Percentiles rank a stretch among this genome's conserved stretches.
phyloP scores from a whole-genome alignment of 2,113 vertebrate species.

The Arenaria interpres region DNA sequence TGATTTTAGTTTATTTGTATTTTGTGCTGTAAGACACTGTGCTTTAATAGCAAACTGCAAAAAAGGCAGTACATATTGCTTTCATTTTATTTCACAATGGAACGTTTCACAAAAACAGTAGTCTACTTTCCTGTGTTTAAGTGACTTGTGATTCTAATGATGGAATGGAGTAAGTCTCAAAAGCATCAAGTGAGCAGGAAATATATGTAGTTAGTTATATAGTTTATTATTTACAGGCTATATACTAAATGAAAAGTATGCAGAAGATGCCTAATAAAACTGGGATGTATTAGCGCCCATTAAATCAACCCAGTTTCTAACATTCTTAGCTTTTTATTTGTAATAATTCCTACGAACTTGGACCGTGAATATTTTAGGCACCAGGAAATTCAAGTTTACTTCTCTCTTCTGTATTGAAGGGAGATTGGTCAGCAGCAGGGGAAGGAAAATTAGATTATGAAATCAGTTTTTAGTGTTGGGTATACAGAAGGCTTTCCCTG shows the following conservation, averaged over 20 bases:
- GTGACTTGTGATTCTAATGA: conserved; percentile 68
- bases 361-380: conserved; percentile 70
- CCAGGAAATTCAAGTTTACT: conserved; percentile 72
- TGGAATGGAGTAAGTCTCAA: conserved; percentile 78
- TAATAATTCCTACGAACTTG: conserved; percentile 48
- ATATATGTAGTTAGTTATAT: conserved; percentile 68
- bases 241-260: conserved; percentile 57
- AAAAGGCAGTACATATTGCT: conserved; percentile 68
- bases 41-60: conserved; percentile 69
- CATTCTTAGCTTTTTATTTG: conserved; percentile 41
- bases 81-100: conserved; percentile 67
- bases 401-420: conserved; percentile 26
- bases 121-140: conserved; percentile 67
- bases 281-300: conserved; percentile 53
- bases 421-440: conserved; percentile 36
- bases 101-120: conserved; percentile 74
- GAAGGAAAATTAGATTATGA: neutral
- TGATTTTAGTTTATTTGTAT: conserved; percentile 51
- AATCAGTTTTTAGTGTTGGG: neutral
- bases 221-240: conserved; percentile 67
- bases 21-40: conserved; percentile 74
- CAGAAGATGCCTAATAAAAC: conserved; percentile 46
- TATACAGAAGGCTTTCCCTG: conserved; percentile 12
- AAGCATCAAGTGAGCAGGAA: conserved; percentile 75
- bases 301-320: conserved; percentile 68